Evolutionary conservation across 2,888 invertebrate genomes (phyloP).

Genomic region (Cerastis leucographa): DNA sequence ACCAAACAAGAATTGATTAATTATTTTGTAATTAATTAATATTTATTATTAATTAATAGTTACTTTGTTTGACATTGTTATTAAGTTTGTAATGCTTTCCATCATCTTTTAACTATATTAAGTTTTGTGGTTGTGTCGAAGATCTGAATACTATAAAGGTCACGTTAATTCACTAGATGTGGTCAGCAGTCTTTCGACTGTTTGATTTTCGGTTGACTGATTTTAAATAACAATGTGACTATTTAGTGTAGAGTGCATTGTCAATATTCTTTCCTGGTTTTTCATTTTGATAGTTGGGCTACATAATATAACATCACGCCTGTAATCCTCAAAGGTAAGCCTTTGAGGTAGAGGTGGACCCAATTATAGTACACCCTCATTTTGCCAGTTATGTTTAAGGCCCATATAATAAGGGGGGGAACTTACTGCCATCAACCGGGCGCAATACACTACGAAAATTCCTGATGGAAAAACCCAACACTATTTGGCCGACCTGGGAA

Average conservation of each 20-base stretch:
- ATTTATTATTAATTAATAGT: no score
- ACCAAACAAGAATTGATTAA: constrained; percentile 21
- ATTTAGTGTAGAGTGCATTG: background rate
- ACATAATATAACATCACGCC: no score
- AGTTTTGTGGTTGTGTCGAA: background rate
- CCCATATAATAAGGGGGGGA: no score
- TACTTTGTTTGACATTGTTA: background rate
- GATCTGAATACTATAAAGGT: background rate
- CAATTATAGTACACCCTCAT: no score
- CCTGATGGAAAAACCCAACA: no score
- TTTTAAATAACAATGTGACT: background rate
- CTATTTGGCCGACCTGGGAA: no score
- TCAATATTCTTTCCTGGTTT: background rate
- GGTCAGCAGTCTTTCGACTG: background rate
- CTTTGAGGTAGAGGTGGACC: no score
- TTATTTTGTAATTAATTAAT: background rate
- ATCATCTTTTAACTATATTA: background rate
- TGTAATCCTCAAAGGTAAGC: no score
- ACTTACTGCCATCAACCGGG: no score
- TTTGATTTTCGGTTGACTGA: no score
- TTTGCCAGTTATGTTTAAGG: no score
- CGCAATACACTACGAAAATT: no score
- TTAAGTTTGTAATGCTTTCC: constrained; percentile 6
- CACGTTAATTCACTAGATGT: rapidly evolving
- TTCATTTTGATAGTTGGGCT: background rate